Conservation (phyloP, 2,888 invertebrate genomes). For the Brachyopa scutellaris region DNA sequence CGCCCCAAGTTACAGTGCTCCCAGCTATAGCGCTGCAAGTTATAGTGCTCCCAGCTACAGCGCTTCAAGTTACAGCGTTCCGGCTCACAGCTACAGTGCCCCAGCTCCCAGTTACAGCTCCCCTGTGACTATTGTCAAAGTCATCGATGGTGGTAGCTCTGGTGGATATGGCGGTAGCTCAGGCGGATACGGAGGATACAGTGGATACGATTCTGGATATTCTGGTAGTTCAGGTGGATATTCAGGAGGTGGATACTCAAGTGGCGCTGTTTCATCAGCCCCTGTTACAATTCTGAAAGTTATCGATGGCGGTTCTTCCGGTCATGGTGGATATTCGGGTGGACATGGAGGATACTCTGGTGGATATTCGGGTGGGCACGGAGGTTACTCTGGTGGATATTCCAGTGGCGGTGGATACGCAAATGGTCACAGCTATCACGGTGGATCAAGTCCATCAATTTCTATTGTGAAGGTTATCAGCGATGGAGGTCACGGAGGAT, state of each 20-base stretch:
- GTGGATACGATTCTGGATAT: background rate
- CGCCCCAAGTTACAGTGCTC: background rate
- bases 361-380: conserved; percentile 48
- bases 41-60: conserved; percentile 24
- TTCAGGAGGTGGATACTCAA: background rate
- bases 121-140: conserved; percentile 28
- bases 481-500: conserved; percentile 44
- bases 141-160: conserved; percentile 37
- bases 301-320: conserved; percentile 51
- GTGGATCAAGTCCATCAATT: conserved; percentile 34
- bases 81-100: conserved; percentile 25
- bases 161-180: conserved; percentile 3
- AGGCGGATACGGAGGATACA: conserved; percentile 16
- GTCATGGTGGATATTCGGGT: conserved; percentile 69
- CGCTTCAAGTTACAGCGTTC: background rate
- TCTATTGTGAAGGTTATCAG: conserved; percentile 48
- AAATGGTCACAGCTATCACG: conserved; percentile 20
- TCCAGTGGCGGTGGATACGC: conserved; percentile 45
- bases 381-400: conserved; percentile 57
- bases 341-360: conserved; percentile 33
- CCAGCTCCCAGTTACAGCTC: conserved; percentile 24
- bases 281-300: conserved; percentile 49
- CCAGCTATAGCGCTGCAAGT: background rate
- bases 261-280: conserved; percentile 12
- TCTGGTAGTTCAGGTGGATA: conserved; percentile 15